Percentiles rank a stretch among this genome's conserved stretches.
phyloP scores from a whole-genome alignment of 2,888 invertebrate species.

The Ptychoptera contaminata region DNA sequence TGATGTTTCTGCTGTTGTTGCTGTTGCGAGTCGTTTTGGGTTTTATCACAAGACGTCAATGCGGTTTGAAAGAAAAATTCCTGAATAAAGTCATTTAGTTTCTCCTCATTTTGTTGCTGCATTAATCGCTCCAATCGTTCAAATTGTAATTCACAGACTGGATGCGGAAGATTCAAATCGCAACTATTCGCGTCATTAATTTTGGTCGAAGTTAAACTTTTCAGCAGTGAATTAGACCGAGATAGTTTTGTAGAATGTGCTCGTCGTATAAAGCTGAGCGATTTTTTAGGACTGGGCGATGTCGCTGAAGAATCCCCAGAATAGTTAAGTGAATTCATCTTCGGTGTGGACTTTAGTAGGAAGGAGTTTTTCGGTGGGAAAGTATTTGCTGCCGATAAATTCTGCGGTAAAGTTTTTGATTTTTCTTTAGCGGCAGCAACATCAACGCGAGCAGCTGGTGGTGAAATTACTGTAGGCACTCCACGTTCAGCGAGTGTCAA shows the following conservation, averaged over 20 bases:
- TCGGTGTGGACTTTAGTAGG: slow-evolving; percentile 26
- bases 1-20: slow-evolving; percentile 26
- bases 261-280: slow-evolving; percentile 48
- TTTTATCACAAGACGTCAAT: background rate
- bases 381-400: slow-evolving; percentile 31
- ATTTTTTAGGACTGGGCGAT: slow-evolving; percentile 31
- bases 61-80: slow-evolving; percentile 9
- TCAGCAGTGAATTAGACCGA: slow-evolving; percentile 45
- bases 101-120: slow-evolving; percentile 11
- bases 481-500: slow-evolving; percentile 34
- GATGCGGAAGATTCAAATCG: too few relatives aligned
- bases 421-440: slow-evolving; percentile 36
- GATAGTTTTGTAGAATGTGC: slow-evolving; percentile 58
- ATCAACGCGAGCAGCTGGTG: slow-evolving; percentile 35
- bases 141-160: slow-evolving; percentile 29
- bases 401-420: slow-evolving; percentile 46
- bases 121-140: slow-evolving; percentile 20
- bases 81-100: slow-evolving; percentile 19
- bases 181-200: too few relatives aligned
- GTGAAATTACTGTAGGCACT: slow-evolving; percentile 19
- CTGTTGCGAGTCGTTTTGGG: slow-evolving; percentile 11
- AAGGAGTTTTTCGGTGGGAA: slow-evolving; percentile 31
- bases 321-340: slow-evolving; percentile 14
- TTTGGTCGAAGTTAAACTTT: slow-evolving; percentile 34
- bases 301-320: slow-evolving; percentile 13